phyloP scores from a whole-genome alignment of 2,797 vertebrate genomes.

The Coluber constrictor region DNA sequence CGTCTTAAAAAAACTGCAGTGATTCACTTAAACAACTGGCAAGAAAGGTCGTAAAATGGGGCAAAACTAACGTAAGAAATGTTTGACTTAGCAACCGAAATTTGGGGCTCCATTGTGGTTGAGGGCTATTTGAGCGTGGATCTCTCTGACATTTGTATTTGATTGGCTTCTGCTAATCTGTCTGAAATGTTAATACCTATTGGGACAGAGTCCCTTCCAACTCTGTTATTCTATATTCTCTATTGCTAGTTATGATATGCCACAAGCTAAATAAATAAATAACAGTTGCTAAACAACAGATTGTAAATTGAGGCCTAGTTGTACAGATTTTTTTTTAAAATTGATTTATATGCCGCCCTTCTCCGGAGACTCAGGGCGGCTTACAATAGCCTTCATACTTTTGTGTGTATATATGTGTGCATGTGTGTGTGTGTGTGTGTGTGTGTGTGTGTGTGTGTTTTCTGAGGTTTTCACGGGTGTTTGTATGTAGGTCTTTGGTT shows the following conservation, averaged over 20 bases:
- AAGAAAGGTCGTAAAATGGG: background rate
- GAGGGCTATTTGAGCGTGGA: background rate
- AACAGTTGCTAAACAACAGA: background rate
- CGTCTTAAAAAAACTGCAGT: background rate
- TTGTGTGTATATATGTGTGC: too few species aligned
- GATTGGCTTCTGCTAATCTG: background rate
- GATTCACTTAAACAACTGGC: background rate
- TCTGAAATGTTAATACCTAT: background rate
- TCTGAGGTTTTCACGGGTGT: too few species aligned
- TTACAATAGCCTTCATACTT: too few species aligned
- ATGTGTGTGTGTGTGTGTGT: too few species aligned
- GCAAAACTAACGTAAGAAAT: background rate
- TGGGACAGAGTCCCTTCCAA: too few species aligned
- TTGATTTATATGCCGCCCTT: too few species aligned
- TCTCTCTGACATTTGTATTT: background rate
- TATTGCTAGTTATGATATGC: background rate
- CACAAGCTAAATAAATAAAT: background rate
- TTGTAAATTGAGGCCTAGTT: background rate
- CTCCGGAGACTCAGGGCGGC: too few species aligned
- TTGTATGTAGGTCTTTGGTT: too few species aligned
- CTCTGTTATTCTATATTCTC: too few species aligned
- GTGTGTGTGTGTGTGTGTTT: too few species aligned
- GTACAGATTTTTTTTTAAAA: too few species aligned
- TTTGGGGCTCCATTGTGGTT: background rate
- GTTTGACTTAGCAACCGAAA: background rate